A percentile compares a stretch with the other conserved stretches of the same genome.
Evolutionary conservation across 1,140 invertebrate species (phyloP).

Genomic region (Papilio aristodemus): DNA sequence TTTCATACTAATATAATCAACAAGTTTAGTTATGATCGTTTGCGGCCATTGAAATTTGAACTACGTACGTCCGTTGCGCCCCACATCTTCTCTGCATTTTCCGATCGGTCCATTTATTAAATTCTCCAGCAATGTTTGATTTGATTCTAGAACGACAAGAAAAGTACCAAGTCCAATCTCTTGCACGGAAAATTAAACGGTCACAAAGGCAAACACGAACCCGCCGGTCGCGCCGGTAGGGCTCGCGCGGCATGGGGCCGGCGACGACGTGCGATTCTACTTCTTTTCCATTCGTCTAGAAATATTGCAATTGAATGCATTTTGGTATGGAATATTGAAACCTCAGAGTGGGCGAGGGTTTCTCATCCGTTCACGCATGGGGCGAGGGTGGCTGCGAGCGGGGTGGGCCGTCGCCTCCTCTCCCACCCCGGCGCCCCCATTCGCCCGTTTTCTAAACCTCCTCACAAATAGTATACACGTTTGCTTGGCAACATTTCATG

Average conservation of each 20-base stretch:
- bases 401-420: slow-evolving; percentile 46
- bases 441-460: slow-evolving; percentile 75
- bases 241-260: slow-evolving; percentile 50
- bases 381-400: slow-evolving; percentile 49
- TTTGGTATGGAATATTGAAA: slow-evolving; percentile 78
- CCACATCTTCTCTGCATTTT: slow-evolving; percentile 4
- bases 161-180: slow-evolving; percentile 43
- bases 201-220: slow-evolving; percentile 51
- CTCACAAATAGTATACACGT: slow-evolving; percentile 75
- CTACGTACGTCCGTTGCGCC: not conserved
- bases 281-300: slow-evolving; percentile 70
- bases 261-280: slow-evolving; percentile 30
- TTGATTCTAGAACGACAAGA: slow-evolving; percentile 37
- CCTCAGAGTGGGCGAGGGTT: slow-evolving; percentile 72
- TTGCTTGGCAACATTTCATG: slow-evolving; percentile 80
- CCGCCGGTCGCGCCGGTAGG: slow-evolving; percentile 53
- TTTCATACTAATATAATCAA: not conserved
- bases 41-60: not conserved
- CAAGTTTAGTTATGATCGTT: not conserved
- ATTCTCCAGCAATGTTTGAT: slow-evolving; percentile 15
- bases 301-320: slow-evolving; percentile 76
- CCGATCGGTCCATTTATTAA: slow-evolving; percentile 6
- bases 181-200: slow-evolving; percentile 51
- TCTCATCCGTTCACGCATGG: slow-evolving; percentile 68
- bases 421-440: slow-evolving; percentile 47